phyloP scores from a whole-genome alignment of 1,140 invertebrate species.

The Venturia canescens region DNA sequence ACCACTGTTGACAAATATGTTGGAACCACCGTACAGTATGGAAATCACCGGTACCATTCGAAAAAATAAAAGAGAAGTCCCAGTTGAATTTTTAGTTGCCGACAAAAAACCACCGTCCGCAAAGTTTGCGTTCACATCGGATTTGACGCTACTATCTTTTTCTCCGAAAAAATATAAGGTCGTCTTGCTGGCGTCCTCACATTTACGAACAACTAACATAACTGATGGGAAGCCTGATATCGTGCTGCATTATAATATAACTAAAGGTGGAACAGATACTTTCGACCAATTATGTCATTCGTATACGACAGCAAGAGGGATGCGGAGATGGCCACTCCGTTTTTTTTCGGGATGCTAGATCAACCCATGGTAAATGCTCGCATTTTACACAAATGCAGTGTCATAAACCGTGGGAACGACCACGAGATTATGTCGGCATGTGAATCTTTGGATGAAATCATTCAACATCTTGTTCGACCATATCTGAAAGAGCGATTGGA shows the following conservation, averaged over 20 bases:
- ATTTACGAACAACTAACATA: no score
- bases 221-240: constrained; percentile 54
- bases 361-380: constrained; percentile 42
- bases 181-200: no score
- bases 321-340: constrained; percentile 52
- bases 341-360: constrained; percentile 54
- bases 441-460: no score
- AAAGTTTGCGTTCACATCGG: constrained; percentile 46
- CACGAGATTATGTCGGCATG: no score
- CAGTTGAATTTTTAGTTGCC: constrained; percentile 52
- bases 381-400: constrained; percentile 44
- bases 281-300: constrained; percentile 55
- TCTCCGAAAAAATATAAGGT: no score
- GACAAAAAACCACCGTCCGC: constrained; percentile 4
- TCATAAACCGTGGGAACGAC: no score
- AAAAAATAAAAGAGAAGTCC: constrained; percentile 64
- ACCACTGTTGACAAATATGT: constrained; percentile 56
- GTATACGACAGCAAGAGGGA: constrained; percentile 44
- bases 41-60: constrained; percentile 62
- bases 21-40: constrained; percentile 54
- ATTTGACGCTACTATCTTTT: constrained; percentile 57
- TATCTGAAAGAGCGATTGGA: no score
- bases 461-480: no score
- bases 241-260: constrained; percentile 54
- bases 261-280: constrained; percentile 56